Percentiles rank a stretch among this genome's conserved stretches.
Conservation (phyloP, 2,797 vertebrate species). For the Chanos chanos region DNA sequence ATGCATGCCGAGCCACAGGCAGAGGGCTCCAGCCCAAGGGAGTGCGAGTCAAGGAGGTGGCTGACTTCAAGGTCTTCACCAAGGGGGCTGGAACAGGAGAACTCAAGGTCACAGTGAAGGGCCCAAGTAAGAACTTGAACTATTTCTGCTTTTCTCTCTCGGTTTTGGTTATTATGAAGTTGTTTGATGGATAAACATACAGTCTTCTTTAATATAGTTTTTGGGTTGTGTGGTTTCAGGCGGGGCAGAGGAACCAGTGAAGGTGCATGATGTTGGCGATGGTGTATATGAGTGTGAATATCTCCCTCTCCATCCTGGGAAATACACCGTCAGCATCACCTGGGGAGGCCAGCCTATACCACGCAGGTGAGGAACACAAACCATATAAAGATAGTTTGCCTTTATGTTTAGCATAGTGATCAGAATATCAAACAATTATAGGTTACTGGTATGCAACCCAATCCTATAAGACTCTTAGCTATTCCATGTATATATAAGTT, state of each 20-base stretch:
- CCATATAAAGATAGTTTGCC: no score
- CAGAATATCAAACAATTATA: no score
- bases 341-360: conserved; percentile 92
- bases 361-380: conserved; percentile 77
- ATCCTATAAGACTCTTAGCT: no score
- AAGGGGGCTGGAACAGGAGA: conserved; percentile 91
- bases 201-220: no score
- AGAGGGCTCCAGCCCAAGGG: conserved; percentile 94
- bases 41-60: conserved; percentile 87
- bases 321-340: conserved; percentile 86
- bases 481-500: no score
- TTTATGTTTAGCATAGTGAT: no score
- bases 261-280: conserved; percentile 79
- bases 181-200: no score
- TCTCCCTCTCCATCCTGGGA: conserved; percentile 80
- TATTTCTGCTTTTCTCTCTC: not conserved
- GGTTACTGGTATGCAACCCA: no score
- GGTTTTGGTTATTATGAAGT: not conserved
- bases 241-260: conserved; percentile 87
- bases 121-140: conserved; percentile 78
- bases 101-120: conserved; percentile 85
- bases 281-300: conserved; percentile 92
- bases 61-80: conserved; percentile 93
- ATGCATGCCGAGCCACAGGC: conserved; percentile 85
- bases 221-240: conserved; percentile 31